Base-by-base conservation (phyloP, 37 sponge, comb jelly and placozoan genomes). In the Petrosia ficiformis region DNA sequence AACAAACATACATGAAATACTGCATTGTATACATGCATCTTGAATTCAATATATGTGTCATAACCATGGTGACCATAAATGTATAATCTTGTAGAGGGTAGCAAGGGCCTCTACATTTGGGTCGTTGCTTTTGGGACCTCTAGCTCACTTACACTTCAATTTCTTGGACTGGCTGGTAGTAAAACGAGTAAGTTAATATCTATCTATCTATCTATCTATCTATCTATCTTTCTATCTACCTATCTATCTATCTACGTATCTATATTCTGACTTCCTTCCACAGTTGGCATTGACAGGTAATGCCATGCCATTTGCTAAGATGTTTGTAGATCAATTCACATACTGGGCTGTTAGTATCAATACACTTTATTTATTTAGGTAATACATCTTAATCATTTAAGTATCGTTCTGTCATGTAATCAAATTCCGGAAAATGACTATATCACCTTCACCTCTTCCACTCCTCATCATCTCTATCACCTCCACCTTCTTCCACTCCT, bases 251-350 rank as follows among this genome's bases (percentile, higher is more conserved):
- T 43, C 60, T 26, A 48, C 54, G 54, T 48, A 48, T 48, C n/a
- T n/a, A n/a, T 60, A 64, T 67, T 26, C 21, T 64, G 10, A 4
- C 22, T 25, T 33, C 35, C 16, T 25, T 2, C 8, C 68, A 5
- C 76, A 87, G 88, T 67, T 87, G 32, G 79, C 74, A 31, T 44
- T 77, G 8, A 26, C 39, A 19, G 73, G 67, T 2, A 25, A 38
- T 31, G 48, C 34, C 28, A 89, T 89, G 89, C 59, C 84, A 2
- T 36, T 89, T 24, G 56, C 41, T 6, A 89, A 89, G 75, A 61
- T 89, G 75, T 63, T 77, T 37, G 42, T 89, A 19, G 88, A 87
- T n/a, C 88, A 87, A 65, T 87, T 87, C 68, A 82, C 88, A 4
- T 87, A 87, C 79, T 87, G 88, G 88, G 74, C 88, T 33, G 38